phyloP scores from a whole-genome alignment of 2,797 vertebrate species.

The Anomalospiza imberbis region DNA sequence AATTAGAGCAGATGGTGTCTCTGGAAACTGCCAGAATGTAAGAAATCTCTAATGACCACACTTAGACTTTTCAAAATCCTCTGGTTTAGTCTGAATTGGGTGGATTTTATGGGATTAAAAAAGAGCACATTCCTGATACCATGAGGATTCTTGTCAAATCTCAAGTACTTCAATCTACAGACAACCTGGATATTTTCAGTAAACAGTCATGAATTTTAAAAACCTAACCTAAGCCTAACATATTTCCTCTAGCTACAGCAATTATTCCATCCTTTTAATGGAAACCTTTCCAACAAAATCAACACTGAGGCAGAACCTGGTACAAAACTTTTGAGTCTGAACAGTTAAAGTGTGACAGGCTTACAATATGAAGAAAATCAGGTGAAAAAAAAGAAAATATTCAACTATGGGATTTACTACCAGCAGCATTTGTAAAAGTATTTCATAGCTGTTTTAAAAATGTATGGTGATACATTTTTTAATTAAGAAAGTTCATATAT shows the following conservation, averaged over 20 bases:
- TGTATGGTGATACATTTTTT: not conserved
- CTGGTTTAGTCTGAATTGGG: not conserved
- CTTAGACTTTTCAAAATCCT: not conserved
- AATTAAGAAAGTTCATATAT: not conserved
- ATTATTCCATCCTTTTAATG: not conserved
- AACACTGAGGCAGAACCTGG: not conserved
- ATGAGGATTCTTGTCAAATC: not conserved
- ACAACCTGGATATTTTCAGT: not conserved
- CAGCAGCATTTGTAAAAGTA: not conserved
- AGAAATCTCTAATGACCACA: not conserved
- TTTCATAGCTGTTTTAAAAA: not conserved
- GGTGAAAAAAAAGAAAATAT: not conserved
- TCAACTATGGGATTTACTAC: not conserved
- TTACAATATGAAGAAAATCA: not conserved
- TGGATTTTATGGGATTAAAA: not conserved
- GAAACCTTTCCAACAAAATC: not conserved
- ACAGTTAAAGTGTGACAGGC: not conserved
- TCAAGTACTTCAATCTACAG: not conserved
- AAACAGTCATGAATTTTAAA: not conserved
- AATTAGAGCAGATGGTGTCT: constrained; percentile 38
- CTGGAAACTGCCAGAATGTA: not conserved
- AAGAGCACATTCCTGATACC: not conserved
- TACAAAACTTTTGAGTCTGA: not conserved
- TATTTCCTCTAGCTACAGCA: not conserved
- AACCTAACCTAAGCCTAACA: not conserved